Evolutionary conservation across 2,113 vertebrate genomes (phyloP), one percentile per base, ranked within the genome.

Genomic region (Atractosteus spatula): DNA sequence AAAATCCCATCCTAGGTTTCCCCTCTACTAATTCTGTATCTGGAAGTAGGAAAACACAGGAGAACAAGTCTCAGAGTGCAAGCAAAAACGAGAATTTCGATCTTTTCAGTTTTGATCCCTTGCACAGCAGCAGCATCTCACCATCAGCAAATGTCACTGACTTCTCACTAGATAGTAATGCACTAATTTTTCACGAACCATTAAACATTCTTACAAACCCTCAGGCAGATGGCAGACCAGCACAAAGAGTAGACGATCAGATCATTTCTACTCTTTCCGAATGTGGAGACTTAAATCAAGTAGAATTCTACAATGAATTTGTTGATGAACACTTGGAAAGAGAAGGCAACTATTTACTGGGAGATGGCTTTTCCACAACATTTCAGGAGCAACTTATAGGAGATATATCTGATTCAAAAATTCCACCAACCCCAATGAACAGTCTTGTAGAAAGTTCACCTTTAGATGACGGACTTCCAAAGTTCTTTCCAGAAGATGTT

Each of bases 381-480:
- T 79, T 82, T 29, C 17, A 7, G 82, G 88, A 80, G 56, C 81
- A 1, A 68, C 56, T 62, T 66, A 42, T 56, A 56, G 63, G 87
- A 56, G 87, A 87, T 77, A 86, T 77, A 74, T 66, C 55, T 64
- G 91, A 94, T 61, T 88, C 87, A 43, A 88, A 88, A 73, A 87
- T 95, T 71, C 96, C 95, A 71, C 93, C 92, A 76, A 95, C 95
- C 68, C 95, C 94, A 41, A 91, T 92, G 86, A 98, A 96, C 73
- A 97, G 95, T 72, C 87, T 96, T 81, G 91, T 93, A 51, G 96
- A 94, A 78, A 91, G 84, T 67, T 93, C 94, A 69, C 93, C 93
- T 13, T 84, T 94, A 55, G 88, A 85, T 74, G 92, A 92, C 76
- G 93, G 90, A 0, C 88, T 89, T 13, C 78, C 89, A 75, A 84